A percentile compares a stretch with the other conserved stretches of the same genome.
phyloP scores from a whole-genome alignment of 2,113 vertebrate species.

The Istiophorus platypterus region DNA sequence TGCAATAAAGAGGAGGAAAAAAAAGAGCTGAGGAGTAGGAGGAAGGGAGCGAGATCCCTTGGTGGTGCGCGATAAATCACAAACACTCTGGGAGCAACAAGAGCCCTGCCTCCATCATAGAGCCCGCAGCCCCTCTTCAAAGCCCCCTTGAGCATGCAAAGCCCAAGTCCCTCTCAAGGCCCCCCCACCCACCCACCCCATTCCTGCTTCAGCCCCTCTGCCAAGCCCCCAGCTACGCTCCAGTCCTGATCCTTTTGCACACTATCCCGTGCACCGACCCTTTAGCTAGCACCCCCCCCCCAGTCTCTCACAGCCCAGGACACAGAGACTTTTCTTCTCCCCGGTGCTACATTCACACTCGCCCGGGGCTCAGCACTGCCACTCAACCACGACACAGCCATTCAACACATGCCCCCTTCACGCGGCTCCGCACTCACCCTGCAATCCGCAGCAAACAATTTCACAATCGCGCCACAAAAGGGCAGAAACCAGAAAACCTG shows the following conservation, averaged over 20 bases:
- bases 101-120: conserved; percentile 66
- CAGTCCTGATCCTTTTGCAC: conserved; percentile 61
- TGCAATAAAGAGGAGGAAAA: conserved; percentile 19
- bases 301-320: conserved; percentile 46
- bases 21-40: conserved; percentile 54
- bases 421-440: conserved; percentile 51
- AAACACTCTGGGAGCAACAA: conserved; percentile 76
- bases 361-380: conserved; percentile 65
- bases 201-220: conserved; percentile 41
- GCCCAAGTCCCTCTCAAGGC: conserved; percentile 34
- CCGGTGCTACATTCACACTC: conserved; percentile 77
- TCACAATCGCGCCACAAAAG: conserved; percentile 78
- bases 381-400: conserved; percentile 69
- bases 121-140: conserved; percentile 68
- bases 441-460: conserved; percentile 76
- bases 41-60: conserved; percentile 74
- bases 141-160: conserved; percentile 59
- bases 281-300: conserved; percentile 12
- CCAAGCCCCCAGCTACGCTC: conserved; percentile 45
- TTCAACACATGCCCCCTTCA: conserved; percentile 71
- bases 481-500: conserved; percentile 72
- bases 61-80: conserved; percentile 82
- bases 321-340: conserved; percentile 84
- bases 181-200: conserved; percentile 29
- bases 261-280: conserved; percentile 47